phyloP scores from a whole-genome alignment of 2,888 invertebrate genomes.

The Neuroscelio doddi region DNA sequence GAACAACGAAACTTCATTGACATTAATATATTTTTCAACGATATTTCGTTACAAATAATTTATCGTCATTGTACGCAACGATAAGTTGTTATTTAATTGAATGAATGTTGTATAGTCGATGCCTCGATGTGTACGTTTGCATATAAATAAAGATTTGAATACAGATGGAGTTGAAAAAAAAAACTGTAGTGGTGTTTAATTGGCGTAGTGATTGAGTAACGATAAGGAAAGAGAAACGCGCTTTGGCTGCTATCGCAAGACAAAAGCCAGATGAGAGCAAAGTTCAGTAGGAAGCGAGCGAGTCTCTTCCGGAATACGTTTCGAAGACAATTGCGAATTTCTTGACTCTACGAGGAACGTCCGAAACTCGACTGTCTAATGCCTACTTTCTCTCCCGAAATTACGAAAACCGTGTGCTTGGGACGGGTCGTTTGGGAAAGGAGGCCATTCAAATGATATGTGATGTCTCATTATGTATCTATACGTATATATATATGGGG shows the following conservation, averaged over 20 bases:
- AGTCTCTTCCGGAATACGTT: slow-evolving; percentile 12
- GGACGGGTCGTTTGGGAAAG: slow-evolving; percentile 47
- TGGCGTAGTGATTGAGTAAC: slow-evolving; percentile 33
- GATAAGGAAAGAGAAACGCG: slow-evolving; percentile 38
- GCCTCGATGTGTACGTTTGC: too few species aligned
- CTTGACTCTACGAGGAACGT: slow-evolving; percentile 34
- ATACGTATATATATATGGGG: too few species aligned
- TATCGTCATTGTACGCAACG: too few species aligned
- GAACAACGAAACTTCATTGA: too few species aligned
- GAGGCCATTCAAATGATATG: slow-evolving; percentile 52
- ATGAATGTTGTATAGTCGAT: too few species aligned
- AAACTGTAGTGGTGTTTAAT: slow-evolving; percentile 34
- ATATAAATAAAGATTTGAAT: too few species aligned
- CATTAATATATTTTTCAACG: too few species aligned
- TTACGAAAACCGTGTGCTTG: slow-evolving; percentile 26
- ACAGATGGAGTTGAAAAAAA: too few species aligned
- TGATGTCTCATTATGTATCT: too few species aligned
- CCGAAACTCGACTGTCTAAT: slow-evolving; percentile 33
- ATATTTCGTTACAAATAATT: too few species aligned
- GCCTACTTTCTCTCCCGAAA: slow-evolving; percentile 15
- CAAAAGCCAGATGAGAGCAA: slow-evolving; percentile 38
- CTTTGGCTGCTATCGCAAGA: slow-evolving; percentile 28
- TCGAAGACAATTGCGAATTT: slow-evolving; percentile 27
- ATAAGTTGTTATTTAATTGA: too few species aligned
- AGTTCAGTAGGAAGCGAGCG: slow-evolving; percentile 36